Conservation (phyloP, 2,797 vertebrate species). For the Mareca penelope region DNA sequence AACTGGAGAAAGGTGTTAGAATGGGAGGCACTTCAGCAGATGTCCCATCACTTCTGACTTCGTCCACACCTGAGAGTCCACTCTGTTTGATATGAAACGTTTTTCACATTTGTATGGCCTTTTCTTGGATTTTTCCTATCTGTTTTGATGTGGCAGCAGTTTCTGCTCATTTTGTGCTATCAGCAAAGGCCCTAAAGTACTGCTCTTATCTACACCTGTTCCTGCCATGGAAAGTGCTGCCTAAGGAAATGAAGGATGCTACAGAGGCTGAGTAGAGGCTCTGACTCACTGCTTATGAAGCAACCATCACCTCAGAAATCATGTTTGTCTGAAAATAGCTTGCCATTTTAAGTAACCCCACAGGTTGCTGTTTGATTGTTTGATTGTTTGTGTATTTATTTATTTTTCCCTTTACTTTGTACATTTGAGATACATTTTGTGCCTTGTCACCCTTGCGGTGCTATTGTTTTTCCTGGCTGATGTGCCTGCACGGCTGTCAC, state of each 20-base stretch:
- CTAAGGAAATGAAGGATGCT: background rate
- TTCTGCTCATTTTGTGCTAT: slow-evolving; percentile 9
- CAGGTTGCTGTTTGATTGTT: background rate
- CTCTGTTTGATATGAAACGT: background rate
- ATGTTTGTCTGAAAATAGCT: background rate
- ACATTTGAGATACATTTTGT: background rate
- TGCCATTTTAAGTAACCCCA: background rate
- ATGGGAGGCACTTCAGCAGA: background rate
- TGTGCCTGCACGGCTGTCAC: too few relatives aligned
- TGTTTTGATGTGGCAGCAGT: background rate
- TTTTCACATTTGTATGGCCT: background rate
- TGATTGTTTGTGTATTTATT: too few relatives aligned
- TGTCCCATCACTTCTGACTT: background rate
- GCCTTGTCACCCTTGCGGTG: background rate
- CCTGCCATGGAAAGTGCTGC: background rate
- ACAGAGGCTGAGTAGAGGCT: background rate
- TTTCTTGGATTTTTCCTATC: background rate
- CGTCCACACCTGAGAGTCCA: background rate
- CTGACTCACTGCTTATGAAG: background rate
- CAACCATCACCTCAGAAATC: background rate
- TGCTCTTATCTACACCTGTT: background rate
- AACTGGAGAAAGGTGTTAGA: background rate
- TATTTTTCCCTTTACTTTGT: background rate
- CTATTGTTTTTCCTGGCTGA: background rate
- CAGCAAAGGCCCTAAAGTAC: background rate